Evolutionary conservation across 2,797 vertebrate genomes (phyloP).

Genomic region (Coccyzus lansbergi): DNA sequence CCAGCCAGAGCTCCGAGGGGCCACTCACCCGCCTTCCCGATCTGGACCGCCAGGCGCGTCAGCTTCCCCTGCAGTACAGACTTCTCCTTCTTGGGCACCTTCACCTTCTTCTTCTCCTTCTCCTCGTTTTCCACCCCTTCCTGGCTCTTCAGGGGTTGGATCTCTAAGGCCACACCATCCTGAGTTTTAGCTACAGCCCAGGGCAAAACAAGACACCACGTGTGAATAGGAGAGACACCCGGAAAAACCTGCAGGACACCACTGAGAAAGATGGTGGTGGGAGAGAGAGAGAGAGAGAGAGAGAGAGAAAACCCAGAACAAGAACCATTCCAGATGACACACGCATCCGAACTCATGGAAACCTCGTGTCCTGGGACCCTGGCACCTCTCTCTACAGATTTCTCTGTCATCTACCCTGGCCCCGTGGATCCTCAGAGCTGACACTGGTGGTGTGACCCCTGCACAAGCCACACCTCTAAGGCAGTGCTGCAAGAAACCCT

Average conservation of each 20-base stretch:
- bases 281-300: constrained; percentile 27
- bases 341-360: constrained; percentile 24
- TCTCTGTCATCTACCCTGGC: not conserved
- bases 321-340: constrained; percentile 43
- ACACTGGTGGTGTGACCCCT: not conserved
- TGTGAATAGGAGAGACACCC: constrained; percentile 57
- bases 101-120: constrained; percentile 89
- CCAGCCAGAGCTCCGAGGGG: not conserved
- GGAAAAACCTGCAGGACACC: constrained; percentile 33
- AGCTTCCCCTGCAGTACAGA: constrained; percentile 98
- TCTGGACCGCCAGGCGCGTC: constrained; percentile 92
- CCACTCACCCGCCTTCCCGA: constrained; percentile 92
- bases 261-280: constrained; percentile 59
- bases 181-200: constrained; percentile 91
- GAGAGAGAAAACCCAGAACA: constrained; percentile 54
- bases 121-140: constrained; percentile 90
- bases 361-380: constrained; percentile 12
- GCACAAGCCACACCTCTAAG: not conserved
- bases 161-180: constrained; percentile 95
- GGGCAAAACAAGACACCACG: constrained; percentile 59
- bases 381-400: not conserved
- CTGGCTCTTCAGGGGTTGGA: constrained; percentile 96
- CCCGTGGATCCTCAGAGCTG: not conserved
- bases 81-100: constrained; percentile 95
- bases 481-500: not conserved